Evolutionary conservation across 2,797 vertebrate species (phyloP), one percentile per base, ranked within the genome.

Genomic region (Pantherophis vulpinus): DNA sequence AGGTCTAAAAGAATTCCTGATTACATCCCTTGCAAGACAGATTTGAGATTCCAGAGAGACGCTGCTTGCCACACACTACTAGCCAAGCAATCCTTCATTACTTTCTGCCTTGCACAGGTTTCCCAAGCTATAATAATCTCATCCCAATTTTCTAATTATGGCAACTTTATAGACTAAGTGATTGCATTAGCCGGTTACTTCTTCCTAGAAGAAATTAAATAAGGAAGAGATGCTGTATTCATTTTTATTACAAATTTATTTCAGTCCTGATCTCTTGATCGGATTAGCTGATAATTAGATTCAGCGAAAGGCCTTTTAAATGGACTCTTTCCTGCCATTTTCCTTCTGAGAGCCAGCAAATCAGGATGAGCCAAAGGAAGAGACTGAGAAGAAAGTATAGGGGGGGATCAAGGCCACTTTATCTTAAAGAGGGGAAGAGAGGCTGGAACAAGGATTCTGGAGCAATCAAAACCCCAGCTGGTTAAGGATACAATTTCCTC

Each of bases 141-240:
- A 42, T 90, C 95, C 93, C 91, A 89, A 95, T 96, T 94, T 93
- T 91, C 90, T 94, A 96, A 95, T 94, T 90, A 95, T 91, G 89
- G 95, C 93, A 96, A 95, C 90, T 95, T 95, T 90, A 94, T 90
- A 56, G 87, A 89, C 91, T 56, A 86, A 92, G 13, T 86, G 94
- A 97, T 96, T 95, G 91, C 95, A 96, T 96, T 95, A 96, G 32
- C 18, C 83, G 54, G 94, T 95, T 95, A 94, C 94, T 94, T 90
- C 95, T 95, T 96, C 94, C 96, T 96, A 93, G 91, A 93, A 93
- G 93, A 96, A 96, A 97, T 96, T 92, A 95, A 96, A 97, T 96
- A 92, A 96, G 92, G 94, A 93, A 91, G 92, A 94, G 95, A 95
- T 96, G 94, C 61, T 92, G 94, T 88, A 95, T 94, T 96, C 93